Base-by-base conservation (phyloP, 2,113 vertebrate species). In the Tachuris rubrigastra region DNA sequence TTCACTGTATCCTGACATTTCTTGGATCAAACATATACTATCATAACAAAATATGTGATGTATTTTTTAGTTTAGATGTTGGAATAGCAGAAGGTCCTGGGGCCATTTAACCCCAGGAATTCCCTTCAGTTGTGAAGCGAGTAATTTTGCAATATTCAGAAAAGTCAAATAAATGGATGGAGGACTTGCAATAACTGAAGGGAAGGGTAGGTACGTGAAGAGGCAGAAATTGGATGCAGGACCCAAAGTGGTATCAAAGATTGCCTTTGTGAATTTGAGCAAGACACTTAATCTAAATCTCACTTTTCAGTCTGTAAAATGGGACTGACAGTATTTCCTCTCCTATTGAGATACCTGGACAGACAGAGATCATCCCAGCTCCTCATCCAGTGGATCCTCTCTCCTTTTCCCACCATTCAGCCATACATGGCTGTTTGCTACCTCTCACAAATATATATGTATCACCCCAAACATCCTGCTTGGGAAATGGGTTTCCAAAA, bases 231-330 rank as follows among this genome's bases (percentile, higher is more conserved):
- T 80, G 86, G 79, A 92, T 90, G 88, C 95, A 75, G 84, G 68
- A 93, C 85, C 79, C 93, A 93, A 93, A 95, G 86, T 77, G 76
- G 39, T 90, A 71, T 88, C 52, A 42, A 83, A 90, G 90, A 95
- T 80, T 95, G 88, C 90, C 76, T 95, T 92, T 89, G 76, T 75
- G 95, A 94, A 94, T 94, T 93, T 95, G 93, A 96, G 91, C 87
- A 88, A 95, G 95, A 91, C 93, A 92, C 52, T 91, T 95, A 92
- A 96, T 94, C 95, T 96, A 95, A 97, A 97, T 95, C 94, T 97
- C 89, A 95, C 94, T 95, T 95, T 95, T 96, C 93, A 90, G 22
- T 53, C 86, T 89, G 50, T 77, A 92, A 97, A 97, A 96, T 44
- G 88, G 80, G 93, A 12, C 86, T 96, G 94, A 95, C 94, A 96